These are phyloP conservation scores for Nemapogon koenigi DNA, from an alignment of 2,888 invertebrate species.

Conservation along the genomic window DNA sequence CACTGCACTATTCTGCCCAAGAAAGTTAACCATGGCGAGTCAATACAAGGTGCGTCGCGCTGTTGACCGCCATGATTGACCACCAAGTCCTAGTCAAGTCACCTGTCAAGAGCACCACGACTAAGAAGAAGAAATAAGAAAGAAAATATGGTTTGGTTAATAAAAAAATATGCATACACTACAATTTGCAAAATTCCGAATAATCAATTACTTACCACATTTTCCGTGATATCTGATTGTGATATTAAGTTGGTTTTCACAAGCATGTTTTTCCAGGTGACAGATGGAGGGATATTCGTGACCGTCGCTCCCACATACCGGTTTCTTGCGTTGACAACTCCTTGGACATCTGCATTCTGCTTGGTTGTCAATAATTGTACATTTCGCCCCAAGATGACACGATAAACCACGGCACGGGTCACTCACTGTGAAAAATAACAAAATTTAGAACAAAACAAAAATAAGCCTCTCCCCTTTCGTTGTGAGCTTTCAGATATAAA, in stretches of 20 bases:
- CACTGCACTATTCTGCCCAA: no score
- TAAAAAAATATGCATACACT: no score
- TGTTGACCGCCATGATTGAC: no score
- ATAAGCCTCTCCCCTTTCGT: no score
- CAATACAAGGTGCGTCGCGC: no score
- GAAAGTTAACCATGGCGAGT: no score
- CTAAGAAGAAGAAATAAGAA: no score
- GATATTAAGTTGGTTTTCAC: constrained; percentile 75
- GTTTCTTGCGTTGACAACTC: constrained; percentile 72
- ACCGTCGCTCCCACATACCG: constrained; percentile 89
- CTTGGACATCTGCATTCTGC: constrained; percentile 68
- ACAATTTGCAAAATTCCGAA: no score
- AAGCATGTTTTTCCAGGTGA: constrained; percentile 82
- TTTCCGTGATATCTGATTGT: constrained; percentile 83
- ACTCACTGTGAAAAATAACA: constrained; percentile 1
- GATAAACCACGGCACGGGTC: constrained; percentile 75
- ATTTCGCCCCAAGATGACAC: constrained; percentile 75
- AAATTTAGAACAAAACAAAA: not conserved
- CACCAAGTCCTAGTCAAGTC: no score
- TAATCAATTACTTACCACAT: constrained; percentile 84
- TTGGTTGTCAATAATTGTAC: constrained; percentile 71
- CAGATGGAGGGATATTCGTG: constrained; percentile 86
- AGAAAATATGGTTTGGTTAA: no score
- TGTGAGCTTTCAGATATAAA: no score
- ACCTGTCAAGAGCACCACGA: no score